A percentile compares a stretch with the other conserved stretches of the same genome.
phyloP scores from a whole-genome alignment of 2,113 vertebrate species.

The Rhinolophus ferrumequinum region DNA sequence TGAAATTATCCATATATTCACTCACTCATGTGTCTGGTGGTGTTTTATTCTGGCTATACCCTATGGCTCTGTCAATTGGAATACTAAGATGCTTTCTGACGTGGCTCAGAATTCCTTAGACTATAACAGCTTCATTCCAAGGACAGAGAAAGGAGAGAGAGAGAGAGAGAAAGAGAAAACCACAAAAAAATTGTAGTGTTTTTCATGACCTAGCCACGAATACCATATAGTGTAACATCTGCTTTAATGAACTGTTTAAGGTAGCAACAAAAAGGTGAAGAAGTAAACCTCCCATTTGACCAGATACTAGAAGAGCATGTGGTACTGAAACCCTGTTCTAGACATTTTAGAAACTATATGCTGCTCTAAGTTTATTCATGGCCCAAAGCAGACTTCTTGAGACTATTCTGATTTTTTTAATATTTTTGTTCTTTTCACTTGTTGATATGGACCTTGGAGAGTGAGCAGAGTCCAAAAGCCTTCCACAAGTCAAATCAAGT shows the following conservation, averaged over 20 bases:
- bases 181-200: not conserved
- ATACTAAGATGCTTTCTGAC: not conserved
- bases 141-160: not conserved
- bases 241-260: not conserved
- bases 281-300: not conserved
- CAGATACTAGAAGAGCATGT: not conserved
- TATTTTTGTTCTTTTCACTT: not conserved
- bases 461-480: not conserved
- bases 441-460: not conserved
- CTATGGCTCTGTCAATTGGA: not conserved
- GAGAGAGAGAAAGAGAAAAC: not conserved
- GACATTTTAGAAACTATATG: not conserved
- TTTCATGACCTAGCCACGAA: not conserved
- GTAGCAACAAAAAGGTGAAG: not conserved
- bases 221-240: not conserved
- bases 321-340: not conserved
- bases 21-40: not conserved
- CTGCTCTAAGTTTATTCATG: not conserved
- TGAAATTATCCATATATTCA: not conserved
- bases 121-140: not conserved
- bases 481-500: not conserved
- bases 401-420: not conserved
- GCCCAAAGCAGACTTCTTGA: not conserved
- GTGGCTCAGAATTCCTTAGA: not conserved
- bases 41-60: not conserved